Base-by-base conservation (phyloP, 2,113 vertebrate genomes). In the Pimephales promelas region DNA sequence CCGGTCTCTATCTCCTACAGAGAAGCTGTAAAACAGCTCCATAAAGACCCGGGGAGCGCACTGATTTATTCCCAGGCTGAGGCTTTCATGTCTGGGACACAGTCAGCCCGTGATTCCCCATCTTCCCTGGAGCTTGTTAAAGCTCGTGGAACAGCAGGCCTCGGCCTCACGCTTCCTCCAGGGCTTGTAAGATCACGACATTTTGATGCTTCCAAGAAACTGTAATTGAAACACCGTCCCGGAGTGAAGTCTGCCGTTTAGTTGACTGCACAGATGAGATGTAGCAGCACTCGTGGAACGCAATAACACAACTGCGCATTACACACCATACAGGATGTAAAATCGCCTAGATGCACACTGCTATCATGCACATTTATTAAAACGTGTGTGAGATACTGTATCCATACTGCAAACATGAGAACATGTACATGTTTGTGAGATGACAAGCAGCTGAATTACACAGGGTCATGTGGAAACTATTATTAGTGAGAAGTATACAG, bases 21-120 rank as follows among this genome's bases (percentile, higher is more conserved):
- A 77, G 45, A 59, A 66, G 68, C 78, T 61, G 79, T 86, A 86
- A 86, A 86, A 54, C 72, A 83, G 57, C 81, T 57, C 70, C 36
- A 83, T 83, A 86, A 80, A 76, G 54, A 75, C 34, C 81, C 64
- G 47, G 81, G 64, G 81, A 83, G 47, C 57, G 2, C 18, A 18
- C 75, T 86, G 85, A 86, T 86, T 86, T 84, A 84, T 87, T n/a
- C 70, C 40, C 61, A 52, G 26, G 14, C 81, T 28, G 20, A 77
- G 68, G 31, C 75, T 73, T 26, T 49, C 59, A 13, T 59, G 76
- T 83, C 7, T 72, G 75, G 75, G 68, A 36, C 85, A 22, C 72
- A 79, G 81, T 79, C 40, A 62, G 80, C 61, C 62, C n/a, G 57
- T 31, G 26, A 45, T 61, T 57, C 75, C 74, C 45, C 66, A 43